phyloP scores from a whole-genome alignment of 2,888 invertebrate genomes.

The Xylota segnis region DNA sequence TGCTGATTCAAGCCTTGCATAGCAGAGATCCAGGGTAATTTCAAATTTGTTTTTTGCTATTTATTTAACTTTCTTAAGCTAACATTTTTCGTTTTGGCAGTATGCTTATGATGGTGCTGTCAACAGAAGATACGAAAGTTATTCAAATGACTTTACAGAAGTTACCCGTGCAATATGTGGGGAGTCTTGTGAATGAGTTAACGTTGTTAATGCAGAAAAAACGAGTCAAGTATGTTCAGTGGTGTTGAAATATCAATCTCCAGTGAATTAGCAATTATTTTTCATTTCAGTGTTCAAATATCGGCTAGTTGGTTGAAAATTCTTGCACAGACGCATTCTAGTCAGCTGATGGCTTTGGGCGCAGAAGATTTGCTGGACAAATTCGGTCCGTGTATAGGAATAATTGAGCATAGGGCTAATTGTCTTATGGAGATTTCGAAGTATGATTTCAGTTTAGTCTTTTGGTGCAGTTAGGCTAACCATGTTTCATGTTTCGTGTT shows the following conservation, averaged over 20 bases:
- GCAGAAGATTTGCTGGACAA: constrained; percentile 81
- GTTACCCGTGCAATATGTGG: constrained; percentile 91
- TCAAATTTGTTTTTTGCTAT: neutral
- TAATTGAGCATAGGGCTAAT: constrained; percentile 83
- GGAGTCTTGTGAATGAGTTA: constrained; percentile 90
- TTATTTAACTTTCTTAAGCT: neutral
- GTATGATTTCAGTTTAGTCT: constrained; percentile 74
- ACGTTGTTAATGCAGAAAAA: constrained; percentile 88
- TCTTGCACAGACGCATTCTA: constrained; percentile 82
- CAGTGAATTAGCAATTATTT: neutral
- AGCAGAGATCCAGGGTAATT: constrained; percentile 90
- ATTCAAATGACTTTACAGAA: constrained; percentile 90
- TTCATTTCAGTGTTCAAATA: constrained; percentile 80
- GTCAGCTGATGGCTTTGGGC: constrained; percentile 83
- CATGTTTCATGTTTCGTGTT: constrained; percentile 42
- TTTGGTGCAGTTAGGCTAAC: neutral
- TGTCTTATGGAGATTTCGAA: constrained; percentile 82
- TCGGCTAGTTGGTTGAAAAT: constrained; percentile 82
- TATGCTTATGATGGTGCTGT: constrained; percentile 90
- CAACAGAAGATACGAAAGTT: constrained; percentile 87
- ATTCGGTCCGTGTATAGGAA: constrained; percentile 83
- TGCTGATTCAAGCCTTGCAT: constrained; percentile 93
- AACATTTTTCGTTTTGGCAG: constrained; percentile 80
- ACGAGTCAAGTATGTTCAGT: constrained; percentile 78
- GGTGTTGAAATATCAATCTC: neutral